Base-by-base conservation (phyloP, 2,888 invertebrate genomes). In the Psylliodes chrysocephalus region DNA sequence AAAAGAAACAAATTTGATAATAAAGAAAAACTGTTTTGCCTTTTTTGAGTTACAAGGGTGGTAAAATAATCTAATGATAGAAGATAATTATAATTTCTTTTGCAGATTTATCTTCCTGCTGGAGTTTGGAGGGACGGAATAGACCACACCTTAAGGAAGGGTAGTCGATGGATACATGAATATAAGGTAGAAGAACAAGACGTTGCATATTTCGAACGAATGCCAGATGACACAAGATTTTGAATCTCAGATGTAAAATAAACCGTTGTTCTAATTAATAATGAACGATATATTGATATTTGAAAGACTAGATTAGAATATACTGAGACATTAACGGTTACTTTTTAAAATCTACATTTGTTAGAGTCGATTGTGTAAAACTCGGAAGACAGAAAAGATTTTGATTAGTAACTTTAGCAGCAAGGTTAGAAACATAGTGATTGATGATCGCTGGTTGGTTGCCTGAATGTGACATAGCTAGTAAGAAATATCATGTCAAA, bases 71-170 rank as follows among this genome's bases (percentile, higher is more conserved):
- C n/a, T n/a, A n/a, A n/a, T n/a, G n/a, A n/a, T n/a, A n/a, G n/a
- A n/a, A n/a, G n/a, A 10, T 25, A 33, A 5, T 10, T 19, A 22
- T 28, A 42, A n/a, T n/a, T 52, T 44, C 8, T 28, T n/a, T 60
- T 57, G 3, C 38, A 70, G 70, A 63, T 70, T 1, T 96, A 96
- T 78, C 85, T 95, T 22, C 96, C 96, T 0, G 91, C 91, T 19
- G 98, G 96, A 0, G 91, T 94, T 0, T 97, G 97, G 97, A 91
- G 91, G 76, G 95, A 96, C 77, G 95, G 95, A 10, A 92, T 94
- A 71, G 94, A 94, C 79, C 91, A 91, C 0, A 93, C 93, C 18
- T 85, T 92, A 40, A 87, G 94, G 30, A 94, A 95, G 76, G 95
- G 96, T 0, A 94, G 90, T 70, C 87, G 95, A 66, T 95, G 95